Percentiles rank a stretch among this genome's conserved stretches.
phyloP scores from a whole-genome alignment of 2,797 vertebrate species.

The Enteromius radiatus region DNA sequence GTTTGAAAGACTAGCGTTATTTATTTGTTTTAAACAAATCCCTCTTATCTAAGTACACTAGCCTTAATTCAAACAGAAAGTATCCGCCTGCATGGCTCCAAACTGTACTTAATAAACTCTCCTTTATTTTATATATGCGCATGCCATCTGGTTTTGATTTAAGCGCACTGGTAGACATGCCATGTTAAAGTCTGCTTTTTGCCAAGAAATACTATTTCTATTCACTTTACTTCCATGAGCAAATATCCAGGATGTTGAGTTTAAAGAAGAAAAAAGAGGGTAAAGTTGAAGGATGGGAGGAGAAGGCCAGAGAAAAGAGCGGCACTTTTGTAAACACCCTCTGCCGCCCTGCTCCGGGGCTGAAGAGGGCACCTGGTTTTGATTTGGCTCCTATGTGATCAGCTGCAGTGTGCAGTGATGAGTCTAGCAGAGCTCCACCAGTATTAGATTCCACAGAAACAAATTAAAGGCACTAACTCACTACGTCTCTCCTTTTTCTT shows the following conservation, averaged over 20 bases:
- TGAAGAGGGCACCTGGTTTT: conserved; percentile 60
- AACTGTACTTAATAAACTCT: conserved; percentile 66
- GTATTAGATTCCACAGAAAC: conserved; percentile 68
- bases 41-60: not conserved
- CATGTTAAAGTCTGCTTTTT: conserved; percentile 53
- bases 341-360: conserved; percentile 6
- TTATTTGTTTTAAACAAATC: not conserved
- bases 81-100: conserved; percentile 64
- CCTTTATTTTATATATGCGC: conserved; percentile 59
- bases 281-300: conserved; percentile 29
- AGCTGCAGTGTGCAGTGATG: conserved; percentile 29
- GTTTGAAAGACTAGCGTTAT: not conserved
- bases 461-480: conserved; percentile 57
- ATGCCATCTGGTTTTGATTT: conserved; percentile 73
- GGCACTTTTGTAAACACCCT: conserved; percentile 39
- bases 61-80: conserved; percentile 66
- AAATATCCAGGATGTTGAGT: conserved; percentile 68
- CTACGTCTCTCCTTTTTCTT: conserved; percentile 46
- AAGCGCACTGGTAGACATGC: conserved; percentile 53
- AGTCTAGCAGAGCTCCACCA: conserved; percentile 65
- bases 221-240: conserved; percentile 71
- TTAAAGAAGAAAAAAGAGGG: conserved; percentile 40
- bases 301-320: conserved; percentile 20
- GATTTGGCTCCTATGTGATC: conserved; percentile 72
- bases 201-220: conserved; percentile 74